phyloP scores from a whole-genome alignment of 1,140 invertebrate species.

The Pseudomyrmex concolor region DNA sequence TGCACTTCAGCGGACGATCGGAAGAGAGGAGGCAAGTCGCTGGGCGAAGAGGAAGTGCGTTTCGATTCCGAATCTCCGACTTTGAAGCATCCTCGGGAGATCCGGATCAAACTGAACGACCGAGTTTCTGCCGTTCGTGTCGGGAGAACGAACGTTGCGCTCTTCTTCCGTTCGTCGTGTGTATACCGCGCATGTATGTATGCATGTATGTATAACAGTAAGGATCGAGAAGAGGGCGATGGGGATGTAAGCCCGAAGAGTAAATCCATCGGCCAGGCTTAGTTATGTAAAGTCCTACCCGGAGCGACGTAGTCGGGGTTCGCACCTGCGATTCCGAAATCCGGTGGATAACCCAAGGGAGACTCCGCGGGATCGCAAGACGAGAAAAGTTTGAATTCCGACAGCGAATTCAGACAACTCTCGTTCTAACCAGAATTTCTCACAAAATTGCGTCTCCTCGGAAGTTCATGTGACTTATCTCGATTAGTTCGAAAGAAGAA shows the following conservation, averaged over 20 bases:
- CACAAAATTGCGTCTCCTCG: not conserved
- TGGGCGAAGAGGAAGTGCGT: conserved; percentile 28
- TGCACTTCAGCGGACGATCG: not conserved
- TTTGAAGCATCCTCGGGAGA: conserved; percentile 67
- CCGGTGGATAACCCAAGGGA: conserved; percentile 15
- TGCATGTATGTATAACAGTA: not conserved
- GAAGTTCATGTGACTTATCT: not conserved
- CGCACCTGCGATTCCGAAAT: conserved; percentile 52
- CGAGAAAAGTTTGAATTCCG: conserved; percentile 22
- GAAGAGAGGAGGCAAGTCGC: conserved; percentile 9
- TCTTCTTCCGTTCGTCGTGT: conserved; percentile 55
- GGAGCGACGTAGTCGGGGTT: conserved; percentile 30
- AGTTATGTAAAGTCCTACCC: conserved; percentile 68
- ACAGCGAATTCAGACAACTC: not conserved
- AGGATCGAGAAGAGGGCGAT: conserved; percentile 39
- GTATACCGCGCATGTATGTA: conserved; percentile 44
- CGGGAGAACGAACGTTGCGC: conserved; percentile 14
- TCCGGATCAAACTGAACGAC: conserved; percentile 63
- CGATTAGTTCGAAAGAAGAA: not conserved
- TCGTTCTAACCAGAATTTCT: not conserved
- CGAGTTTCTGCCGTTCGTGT: conserved; percentile 24
- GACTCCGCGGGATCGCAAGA: not conserved
- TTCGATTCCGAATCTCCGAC: conserved; percentile 58
- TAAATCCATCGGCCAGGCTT: conserved; percentile 68
- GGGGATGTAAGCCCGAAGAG: conserved; percentile 50